Base-by-base conservation (phyloP, 2,113 vertebrate genomes). In the Trinectes maculatus region DNA sequence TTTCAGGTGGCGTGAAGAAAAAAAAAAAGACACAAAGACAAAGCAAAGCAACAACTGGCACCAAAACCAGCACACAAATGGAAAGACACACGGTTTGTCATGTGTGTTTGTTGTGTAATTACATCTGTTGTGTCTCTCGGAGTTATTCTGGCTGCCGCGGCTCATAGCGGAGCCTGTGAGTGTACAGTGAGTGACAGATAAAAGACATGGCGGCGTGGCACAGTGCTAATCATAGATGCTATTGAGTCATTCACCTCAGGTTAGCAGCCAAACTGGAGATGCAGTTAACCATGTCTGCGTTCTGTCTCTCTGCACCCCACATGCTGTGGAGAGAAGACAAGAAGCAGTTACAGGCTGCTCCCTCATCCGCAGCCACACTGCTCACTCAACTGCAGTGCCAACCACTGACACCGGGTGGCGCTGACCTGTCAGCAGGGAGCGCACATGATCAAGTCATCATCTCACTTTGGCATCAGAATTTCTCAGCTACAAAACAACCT, bases 241-340 rank as follows among this genome's bases (percentile, higher is more conserved):
- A 58, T 51, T 64, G n/a, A 53, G 77, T 81, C 74, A 91, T 88
- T 93, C 91, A 93, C 92, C 92, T 93, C 82, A 92, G 87, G 87
- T 92, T 92, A 89, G 92, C 86, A 46, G 90, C 89, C 74, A 91
- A 89, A 87, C 76, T 88, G 87, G 92, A 93, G 89, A 91, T 89
- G 90, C 91, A 91, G 91, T 89, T 91, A 89, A 84, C 85, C 91
- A 91, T 92, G 82, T 92, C 91, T 51, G 83, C 90, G 78, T 82
- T 91, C 83, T 93, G 91, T 82, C 91, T 93, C 67, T 93, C 91
- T 85, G 89, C 86, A 81, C 92, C 89, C 92, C 91, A 93, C 90
- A 92, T 92, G 88, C 91, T 92, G 91, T 87, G 83, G 87, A 91
- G 75, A 91, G 61, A 83, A 40, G 82, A 87, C 69, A 84, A 69